Evolutionary conservation across 1,140 invertebrate species (phyloP), one percentile per base, ranked within the genome.

Genomic region (Pectinophora gossypiella): DNA sequence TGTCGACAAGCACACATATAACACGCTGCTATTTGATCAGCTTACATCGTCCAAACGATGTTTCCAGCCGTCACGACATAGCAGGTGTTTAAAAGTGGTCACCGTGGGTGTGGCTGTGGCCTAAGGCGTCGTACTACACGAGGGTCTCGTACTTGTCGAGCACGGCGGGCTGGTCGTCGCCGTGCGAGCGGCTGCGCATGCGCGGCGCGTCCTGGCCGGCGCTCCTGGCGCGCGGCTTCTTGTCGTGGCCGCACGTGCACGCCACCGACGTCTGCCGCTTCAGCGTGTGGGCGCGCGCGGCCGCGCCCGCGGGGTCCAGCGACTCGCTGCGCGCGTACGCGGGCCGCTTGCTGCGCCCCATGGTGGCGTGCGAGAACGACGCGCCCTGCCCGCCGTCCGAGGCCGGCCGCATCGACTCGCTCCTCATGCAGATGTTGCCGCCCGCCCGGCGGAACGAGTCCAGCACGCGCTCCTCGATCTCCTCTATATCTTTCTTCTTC

Each of bases 131-230:
- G 49, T 42, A 59, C 69, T 86, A 89, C 27, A 89, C 87, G 49
- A 89, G 70, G 18, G 87, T 89, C 59, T 89, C 87, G 57, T 89
- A 89, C 60, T 89, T 89, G 54, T 89, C 87, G 50, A 88, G 78
- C 32, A 89, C 78, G 49, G 83, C 79, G 21, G 55, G 65, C 48
- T 71, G 67, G 44, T 81, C 80, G 51, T 86, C 83, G 10, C 80
- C 77, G 55, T 86, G 83, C 7, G 80, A 84, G 20, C 78, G 76
- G 0, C 78, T 81, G 9, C 83, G 74, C 9, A 76, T 69, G 0
- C 79, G 67, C 58, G 9, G 56, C 0, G 69, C 20, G 10, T 67
- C 66, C 1, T 66, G 56, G 18, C 54, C 59, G 10, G 69, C 61
- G 49, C 59, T 70, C 49, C 78, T 76, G 7, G 72, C 61, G 16